Evolutionary conservation across 2,113 vertebrate species (phyloP).

Genomic region (Galbula dea): DNA sequence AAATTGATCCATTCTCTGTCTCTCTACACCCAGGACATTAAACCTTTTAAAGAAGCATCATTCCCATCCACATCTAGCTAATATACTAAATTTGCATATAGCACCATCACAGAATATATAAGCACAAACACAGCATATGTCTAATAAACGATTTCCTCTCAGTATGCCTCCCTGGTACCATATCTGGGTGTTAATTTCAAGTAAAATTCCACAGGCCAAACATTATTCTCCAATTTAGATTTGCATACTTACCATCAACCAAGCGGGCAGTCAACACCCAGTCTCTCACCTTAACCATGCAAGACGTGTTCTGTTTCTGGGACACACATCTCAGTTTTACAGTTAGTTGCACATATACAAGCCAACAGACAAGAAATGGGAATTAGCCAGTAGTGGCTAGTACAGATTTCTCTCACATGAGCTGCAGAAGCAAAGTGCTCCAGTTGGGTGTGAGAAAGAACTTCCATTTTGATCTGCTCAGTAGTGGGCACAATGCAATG

Average conservation of each 20-base stretch:
- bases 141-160: constrained; percentile 11
- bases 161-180: neutral
- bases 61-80: neutral
- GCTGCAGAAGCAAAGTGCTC: neutral
- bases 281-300: neutral
- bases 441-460: neutral
- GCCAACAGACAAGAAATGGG: neutral
- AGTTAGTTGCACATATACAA: neutral
- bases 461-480: neutral
- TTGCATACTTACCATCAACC: neutral
- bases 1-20: constrained; percentile 4
- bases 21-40: constrained; percentile 29
- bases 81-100: neutral
- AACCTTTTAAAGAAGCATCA: neutral
- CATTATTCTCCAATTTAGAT: neutral
- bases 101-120: neutral
- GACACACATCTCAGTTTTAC: neutral
- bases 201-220: constrained; percentile 4
- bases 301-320: neutral
- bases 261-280: neutral
- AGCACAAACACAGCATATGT: neutral
- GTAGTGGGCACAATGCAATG: neutral
- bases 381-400: neutral
- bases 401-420: neutral
- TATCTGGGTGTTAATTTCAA: constrained; percentile 4